A percentile compares a stretch with the other conserved stretches of the same genome.
These are phyloP conservation scores for Dicerorhinus sumatrensis DNA, from an alignment of 2,113 vertebrate genomes.

Conservation along the genomic window DNA sequence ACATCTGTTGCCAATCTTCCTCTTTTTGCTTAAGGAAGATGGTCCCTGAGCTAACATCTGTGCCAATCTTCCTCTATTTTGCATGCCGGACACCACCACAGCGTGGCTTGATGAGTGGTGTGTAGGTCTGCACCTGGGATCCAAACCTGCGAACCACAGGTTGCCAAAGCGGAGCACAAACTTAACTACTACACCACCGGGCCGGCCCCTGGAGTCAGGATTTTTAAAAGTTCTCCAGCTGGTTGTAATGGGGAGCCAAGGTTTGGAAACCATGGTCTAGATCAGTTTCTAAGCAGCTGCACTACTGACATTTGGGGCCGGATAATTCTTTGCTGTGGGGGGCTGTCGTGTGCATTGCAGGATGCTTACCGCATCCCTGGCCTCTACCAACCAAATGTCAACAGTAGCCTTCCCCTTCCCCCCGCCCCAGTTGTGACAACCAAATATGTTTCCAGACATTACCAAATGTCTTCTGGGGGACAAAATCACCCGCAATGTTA, in stretches of 20 bases:
- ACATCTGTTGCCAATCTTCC: no score
- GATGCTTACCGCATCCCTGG: not conserved
- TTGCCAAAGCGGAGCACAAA: no score
- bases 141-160: no score
- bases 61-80: no score
- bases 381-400: not conserved
- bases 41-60: no score
- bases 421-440: not conserved
- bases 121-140: no score
- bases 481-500: not conserved
- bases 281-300: not conserved
- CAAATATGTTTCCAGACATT: not conserved
- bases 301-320: fast-evolving
- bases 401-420: not conserved
- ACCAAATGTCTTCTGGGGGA: not conserved
- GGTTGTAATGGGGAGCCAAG: not conserved
- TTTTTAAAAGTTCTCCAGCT: not conserved
- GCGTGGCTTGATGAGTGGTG: no score
- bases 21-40: no score
- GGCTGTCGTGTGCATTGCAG: no score
- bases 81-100: no score
- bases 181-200: no score
- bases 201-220: not conserved
- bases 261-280: no score
- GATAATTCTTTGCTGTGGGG: not conserved